Evolutionary conservation across 2,797 vertebrate genomes (phyloP).

Genomic region (Calcarius lapponicus): DNA sequence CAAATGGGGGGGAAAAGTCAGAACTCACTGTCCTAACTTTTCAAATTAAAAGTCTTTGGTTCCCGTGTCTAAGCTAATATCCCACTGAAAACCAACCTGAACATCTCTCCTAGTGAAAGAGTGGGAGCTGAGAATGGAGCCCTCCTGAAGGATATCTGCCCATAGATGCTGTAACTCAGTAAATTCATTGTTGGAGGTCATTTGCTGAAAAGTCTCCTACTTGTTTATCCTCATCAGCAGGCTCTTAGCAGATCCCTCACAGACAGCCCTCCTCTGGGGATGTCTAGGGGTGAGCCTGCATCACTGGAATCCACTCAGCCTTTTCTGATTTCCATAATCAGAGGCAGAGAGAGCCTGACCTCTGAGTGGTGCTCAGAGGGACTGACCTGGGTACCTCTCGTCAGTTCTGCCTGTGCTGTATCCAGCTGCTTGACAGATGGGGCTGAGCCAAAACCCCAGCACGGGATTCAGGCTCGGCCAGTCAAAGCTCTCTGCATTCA

Average conservation of each 20-base stretch:
- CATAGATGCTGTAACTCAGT: not conserved
- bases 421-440: constrained; percentile 24
- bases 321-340: not conserved
- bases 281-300: not conserved
- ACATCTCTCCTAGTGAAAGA: not conserved
- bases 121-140: not conserved
- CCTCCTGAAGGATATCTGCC: not conserved
- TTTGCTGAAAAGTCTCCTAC: not conserved
- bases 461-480: not conserved
- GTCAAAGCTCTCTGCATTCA: not conserved
- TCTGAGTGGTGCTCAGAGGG: not conserved
- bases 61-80: not conserved
- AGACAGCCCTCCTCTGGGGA: not conserved
- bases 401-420: not conserved
- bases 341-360: not conserved
- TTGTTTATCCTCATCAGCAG: not conserved
- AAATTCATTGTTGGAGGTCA: not conserved
- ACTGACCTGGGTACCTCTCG: not conserved
- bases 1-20: not conserved
- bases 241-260: not conserved
- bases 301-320: not conserved
- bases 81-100: not conserved
- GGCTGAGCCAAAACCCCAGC: not conserved
- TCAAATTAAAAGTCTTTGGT: constrained; percentile 43
- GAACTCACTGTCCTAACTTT: not conserved